Conservation (phyloP, 2,797 vertebrate species). For the Hozukius guyotensis region DNA sequence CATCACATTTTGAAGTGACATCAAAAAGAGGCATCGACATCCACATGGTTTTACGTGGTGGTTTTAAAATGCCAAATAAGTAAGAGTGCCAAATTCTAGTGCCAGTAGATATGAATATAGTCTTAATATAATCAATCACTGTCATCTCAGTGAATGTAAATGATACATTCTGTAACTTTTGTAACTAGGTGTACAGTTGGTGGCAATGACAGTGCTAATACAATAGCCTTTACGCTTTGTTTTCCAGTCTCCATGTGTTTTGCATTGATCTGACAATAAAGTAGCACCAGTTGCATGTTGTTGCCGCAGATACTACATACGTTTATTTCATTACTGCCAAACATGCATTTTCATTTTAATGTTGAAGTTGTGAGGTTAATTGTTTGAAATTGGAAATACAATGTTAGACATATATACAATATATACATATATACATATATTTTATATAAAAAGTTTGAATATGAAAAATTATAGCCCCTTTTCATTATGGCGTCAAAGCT, state of each 20-base stretch:
- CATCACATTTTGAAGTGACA: conserved; percentile 73
- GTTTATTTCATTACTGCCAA: conserved; percentile 69
- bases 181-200: conserved; percentile 86
- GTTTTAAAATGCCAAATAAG: conserved; percentile 84
- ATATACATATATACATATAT: conserved; percentile 79
- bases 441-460: conserved; percentile 76
- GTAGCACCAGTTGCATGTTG: conserved; percentile 82
- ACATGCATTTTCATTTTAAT: conserved; percentile 74
- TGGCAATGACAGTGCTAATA: conserved; percentile 81
- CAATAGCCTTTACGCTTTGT: conserved; percentile 71
- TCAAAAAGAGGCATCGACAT: conserved; percentile 74
- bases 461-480: conserved; percentile 56
- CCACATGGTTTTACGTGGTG: conserved; percentile 63
- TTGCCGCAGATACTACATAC: conserved; percentile 68
- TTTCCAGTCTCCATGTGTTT: conserved; percentile 75
- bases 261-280: conserved; percentile 77
- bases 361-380: conserved; percentile 76
- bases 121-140: conserved; percentile 82
- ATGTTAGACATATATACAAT: conserved; percentile 75
- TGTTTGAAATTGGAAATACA: conserved; percentile 78
- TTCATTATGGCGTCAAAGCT: conserved; percentile 36
- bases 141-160: conserved; percentile 86
- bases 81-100: conserved; percentile 84
- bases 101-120: conserved; percentile 82
- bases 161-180: conserved; percentile 85